phyloP scores from a whole-genome alignment of 1,140 invertebrate species.

The Bombus cullumanus region DNA sequence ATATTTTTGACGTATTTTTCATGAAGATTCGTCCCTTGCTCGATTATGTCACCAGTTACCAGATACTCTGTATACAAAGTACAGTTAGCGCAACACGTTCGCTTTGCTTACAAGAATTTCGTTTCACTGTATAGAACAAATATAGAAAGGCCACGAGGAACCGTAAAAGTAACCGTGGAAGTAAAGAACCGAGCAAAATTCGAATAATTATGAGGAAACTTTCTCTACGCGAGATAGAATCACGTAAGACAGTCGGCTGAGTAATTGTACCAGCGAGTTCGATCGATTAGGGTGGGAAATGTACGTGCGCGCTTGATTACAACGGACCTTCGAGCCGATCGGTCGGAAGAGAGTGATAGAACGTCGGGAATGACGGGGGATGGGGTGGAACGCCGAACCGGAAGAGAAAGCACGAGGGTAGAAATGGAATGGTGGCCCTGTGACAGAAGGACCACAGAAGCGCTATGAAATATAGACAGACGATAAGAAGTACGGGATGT shows the following conservation, averaged over 20 bases:
- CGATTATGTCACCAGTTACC: no score
- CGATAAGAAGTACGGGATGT: background rate
- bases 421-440: background rate
- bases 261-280: conserved; percentile 54
- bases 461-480: background rate
- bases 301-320: conserved; percentile 62
- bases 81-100: no score
- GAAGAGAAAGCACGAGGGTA: conserved; percentile 23
- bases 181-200: background rate
- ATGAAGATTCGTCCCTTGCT: no score
- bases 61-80: no score
- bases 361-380: background rate
- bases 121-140: background rate
- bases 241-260: conserved; percentile 46
- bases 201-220: background rate
- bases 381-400: conserved; percentile 17
- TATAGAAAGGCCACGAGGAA: no score
- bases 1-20: no score
- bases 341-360: conserved; percentile 58
- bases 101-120: background rate
- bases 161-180: no score
- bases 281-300: conserved; percentile 55
- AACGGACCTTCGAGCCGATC: conserved; percentile 52
- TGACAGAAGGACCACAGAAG: background rate
- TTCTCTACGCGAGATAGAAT: conserved; percentile 23